Evolutionary conservation across 2,797 vertebrate species (phyloP).

Genomic region (Neosilurus hyrtlii): DNA sequence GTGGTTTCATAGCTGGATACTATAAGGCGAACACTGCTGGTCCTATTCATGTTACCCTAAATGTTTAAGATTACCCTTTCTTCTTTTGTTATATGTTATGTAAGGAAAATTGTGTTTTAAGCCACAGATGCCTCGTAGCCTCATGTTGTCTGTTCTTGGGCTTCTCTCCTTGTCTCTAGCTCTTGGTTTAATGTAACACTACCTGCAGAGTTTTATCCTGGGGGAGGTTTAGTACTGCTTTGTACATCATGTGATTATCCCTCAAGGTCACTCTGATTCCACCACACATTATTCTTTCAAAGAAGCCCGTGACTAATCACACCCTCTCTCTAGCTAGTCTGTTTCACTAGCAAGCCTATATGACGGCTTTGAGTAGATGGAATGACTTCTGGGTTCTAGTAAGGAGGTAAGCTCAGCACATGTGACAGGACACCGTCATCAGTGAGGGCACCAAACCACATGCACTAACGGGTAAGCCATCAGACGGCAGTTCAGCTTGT

Average conservation of each 20-base stretch:
- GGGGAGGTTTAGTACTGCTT: constrained; percentile 41
- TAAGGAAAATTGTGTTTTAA: neutral
- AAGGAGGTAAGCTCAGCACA: neutral
- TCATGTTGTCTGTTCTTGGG: constrained; percentile 63
- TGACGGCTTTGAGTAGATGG: neutral
- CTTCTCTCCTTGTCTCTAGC: constrained; percentile 31
- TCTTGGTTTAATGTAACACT: neutral
- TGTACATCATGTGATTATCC: constrained; percentile 40
- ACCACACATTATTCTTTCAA: constrained; percentile 28
- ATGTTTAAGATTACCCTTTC: neutral
- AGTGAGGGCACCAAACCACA: constrained; percentile 44
- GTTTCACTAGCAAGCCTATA: neutral
- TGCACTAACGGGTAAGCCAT: constrained; percentile 9
- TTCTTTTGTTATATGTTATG: neutral
- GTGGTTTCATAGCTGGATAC: neutral
- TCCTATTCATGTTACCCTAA: neutral
- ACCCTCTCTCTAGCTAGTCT: neutral
- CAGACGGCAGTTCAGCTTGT: constrained; percentile 10
- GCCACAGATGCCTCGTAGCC: constrained; percentile 52
- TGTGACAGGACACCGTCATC: neutral
- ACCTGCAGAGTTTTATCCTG: constrained; percentile 33
- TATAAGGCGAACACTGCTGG: neutral
- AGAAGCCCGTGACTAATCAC: constrained; percentile 44
- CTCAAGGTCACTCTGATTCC: constrained; percentile 52
- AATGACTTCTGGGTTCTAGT: neutral